These are phyloP conservation scores for Metaphire vulgaris DNA, from an alignment of 1,140 invertebrate species.

Conservation along the genomic window DNA sequence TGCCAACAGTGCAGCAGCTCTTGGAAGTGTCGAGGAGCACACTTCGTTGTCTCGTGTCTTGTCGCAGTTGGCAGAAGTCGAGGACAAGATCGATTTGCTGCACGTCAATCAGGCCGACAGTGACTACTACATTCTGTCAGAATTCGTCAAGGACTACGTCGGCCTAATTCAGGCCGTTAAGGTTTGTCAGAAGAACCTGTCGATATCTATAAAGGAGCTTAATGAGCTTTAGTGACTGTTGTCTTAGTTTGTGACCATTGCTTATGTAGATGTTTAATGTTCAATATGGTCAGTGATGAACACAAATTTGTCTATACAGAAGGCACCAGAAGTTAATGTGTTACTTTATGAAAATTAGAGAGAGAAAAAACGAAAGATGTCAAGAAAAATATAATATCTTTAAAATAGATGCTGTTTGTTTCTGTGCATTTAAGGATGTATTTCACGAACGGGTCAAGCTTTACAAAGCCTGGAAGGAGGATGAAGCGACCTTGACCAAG, in stretches of 20 bases:
- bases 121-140: constrained; percentile 86
- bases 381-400: no score
- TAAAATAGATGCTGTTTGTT: no score
- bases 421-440: constrained; percentile 69
- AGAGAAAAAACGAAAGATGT: no score
- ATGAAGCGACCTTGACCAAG: constrained; percentile 86
- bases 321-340: no score
- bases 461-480: constrained; percentile 96
- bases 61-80: constrained; percentile 84
- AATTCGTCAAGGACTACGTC: constrained; percentile 92
- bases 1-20: constrained; percentile 79
- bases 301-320: no score
- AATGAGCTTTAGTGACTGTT: no score
- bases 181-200: constrained; percentile 54
- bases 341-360: no score
- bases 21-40: constrained; percentile 91
- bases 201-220: no score
- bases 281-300: no score
- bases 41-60: constrained; percentile 82
- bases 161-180: constrained; percentile 85
- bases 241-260: no score
- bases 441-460: constrained; percentile 96
- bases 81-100: constrained; percentile 81
- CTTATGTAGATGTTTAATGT: no score
- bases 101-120: constrained; percentile 87